These are phyloP conservation scores for Dermochelys coriacea DNA, from an alignment of 2,797 vertebrate species.

Conservation along the genomic window DNA sequence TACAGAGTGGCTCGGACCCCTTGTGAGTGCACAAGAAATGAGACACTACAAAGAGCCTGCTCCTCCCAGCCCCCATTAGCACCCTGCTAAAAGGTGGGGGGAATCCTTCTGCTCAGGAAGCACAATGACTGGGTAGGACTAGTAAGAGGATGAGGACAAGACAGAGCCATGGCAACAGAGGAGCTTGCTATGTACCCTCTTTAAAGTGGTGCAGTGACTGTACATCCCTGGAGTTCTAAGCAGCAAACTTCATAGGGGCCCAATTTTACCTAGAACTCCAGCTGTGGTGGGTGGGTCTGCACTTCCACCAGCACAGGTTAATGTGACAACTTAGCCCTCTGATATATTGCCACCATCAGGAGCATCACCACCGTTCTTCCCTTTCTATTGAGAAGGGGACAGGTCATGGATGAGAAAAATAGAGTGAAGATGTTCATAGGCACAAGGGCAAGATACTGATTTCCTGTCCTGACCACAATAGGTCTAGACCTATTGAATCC, in stretches of 20 bases:
- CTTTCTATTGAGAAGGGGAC: neutral
- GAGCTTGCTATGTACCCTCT: neutral
- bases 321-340: neutral
- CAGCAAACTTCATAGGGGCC: fast-evolving
- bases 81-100: neutral
- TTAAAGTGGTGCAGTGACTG: fast-evolving
- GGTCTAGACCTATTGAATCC: too few relatives aligned
- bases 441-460: neutral
- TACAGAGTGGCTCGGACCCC: neutral
- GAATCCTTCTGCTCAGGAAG: neutral
- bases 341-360: fast-evolving
- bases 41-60: neutral
- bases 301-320: fast-evolving
- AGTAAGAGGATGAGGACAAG: neutral
- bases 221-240: neutral
- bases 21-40: neutral
- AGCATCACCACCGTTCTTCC: neutral
- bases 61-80: neutral
- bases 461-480: neutral
- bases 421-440: neutral
- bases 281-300: neutral
- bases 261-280: neutral
- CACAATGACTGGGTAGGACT: neutral
- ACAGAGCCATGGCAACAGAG: neutral
- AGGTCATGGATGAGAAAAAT: neutral